Conservation (phyloP, 2,113 vertebrate species). For the Datnioides undecimradiatus region DNA sequence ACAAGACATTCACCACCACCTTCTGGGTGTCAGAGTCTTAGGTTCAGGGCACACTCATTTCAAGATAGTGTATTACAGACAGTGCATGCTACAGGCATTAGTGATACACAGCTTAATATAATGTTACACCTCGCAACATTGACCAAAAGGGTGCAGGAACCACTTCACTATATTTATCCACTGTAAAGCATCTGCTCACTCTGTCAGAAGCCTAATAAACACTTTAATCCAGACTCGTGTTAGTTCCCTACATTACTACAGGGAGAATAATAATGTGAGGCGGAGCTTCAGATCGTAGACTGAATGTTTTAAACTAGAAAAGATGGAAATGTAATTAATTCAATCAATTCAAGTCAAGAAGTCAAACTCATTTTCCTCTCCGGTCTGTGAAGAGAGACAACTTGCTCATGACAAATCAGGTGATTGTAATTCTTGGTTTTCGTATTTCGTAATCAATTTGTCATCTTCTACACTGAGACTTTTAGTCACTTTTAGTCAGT, state of each 20-base stretch:
- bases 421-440: too few species aligned
- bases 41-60: constrained; percentile 73
- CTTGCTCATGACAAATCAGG: not conserved
- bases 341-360: too few species aligned
- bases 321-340: not conserved
- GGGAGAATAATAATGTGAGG: not conserved
- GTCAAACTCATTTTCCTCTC: not conserved
- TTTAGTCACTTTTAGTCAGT: too few species aligned
- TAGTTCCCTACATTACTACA: not conserved
- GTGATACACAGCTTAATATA: constrained; percentile 23
- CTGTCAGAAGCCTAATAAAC: not conserved
- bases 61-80: constrained; percentile 40
- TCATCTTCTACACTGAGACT: too few species aligned
- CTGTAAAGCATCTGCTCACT: constrained; percentile 9
- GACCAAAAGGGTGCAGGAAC: constrained; percentile 14
- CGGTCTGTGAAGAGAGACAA: not conserved
- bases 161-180: constrained; percentile 3
- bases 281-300: not conserved
- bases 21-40: constrained; percentile 81
- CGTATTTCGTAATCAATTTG: too few species aligned
- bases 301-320: not conserved
- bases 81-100: constrained; percentile 49
- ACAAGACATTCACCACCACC: constrained; percentile 89
- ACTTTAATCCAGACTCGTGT: constrained; percentile 6
- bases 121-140: constrained; percentile 40